A percentile compares a stretch with the other conserved stretches of the same genome.
phyloP scores from a whole-genome alignment of 2,888 invertebrate genomes.

The Balanococcus diminutus region DNA sequence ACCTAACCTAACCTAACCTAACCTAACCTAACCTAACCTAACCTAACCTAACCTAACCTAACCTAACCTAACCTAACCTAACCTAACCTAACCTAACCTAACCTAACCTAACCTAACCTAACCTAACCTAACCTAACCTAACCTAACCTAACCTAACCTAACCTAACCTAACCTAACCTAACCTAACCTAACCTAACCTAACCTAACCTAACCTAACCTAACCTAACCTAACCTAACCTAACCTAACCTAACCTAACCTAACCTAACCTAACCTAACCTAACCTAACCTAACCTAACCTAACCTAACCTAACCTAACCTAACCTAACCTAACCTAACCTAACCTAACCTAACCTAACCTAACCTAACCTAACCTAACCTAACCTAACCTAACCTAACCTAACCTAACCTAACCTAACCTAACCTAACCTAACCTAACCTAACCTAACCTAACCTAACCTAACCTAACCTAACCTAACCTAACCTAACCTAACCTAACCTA shows the following conservation, averaged over 20 bases:
- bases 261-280: conserved; percentile 39
- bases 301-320: conserved; percentile 51
- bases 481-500: no score
- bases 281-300: conserved; percentile 55
- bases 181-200: no score
- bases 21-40: no score
- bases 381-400: conserved; percentile 56
- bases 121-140: conserved; percentile 50
- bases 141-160: no score
- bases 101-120: no score
- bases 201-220: no score
- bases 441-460: conserved; percentile 59
- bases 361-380: conserved; percentile 54
- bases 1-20: no score
- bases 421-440: no score
- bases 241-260: conserved; percentile 52
- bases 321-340: conserved; percentile 45
- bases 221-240: conserved; percentile 48
- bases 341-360: conserved; percentile 54
- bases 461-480: conserved; percentile 56
- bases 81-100: no score
- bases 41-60: no score
- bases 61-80: no score
- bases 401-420: conserved; percentile 56
- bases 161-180: no score